phyloP scores from a whole-genome alignment of 2,113 vertebrate species.

The Lutjanus erythropterus region DNA sequence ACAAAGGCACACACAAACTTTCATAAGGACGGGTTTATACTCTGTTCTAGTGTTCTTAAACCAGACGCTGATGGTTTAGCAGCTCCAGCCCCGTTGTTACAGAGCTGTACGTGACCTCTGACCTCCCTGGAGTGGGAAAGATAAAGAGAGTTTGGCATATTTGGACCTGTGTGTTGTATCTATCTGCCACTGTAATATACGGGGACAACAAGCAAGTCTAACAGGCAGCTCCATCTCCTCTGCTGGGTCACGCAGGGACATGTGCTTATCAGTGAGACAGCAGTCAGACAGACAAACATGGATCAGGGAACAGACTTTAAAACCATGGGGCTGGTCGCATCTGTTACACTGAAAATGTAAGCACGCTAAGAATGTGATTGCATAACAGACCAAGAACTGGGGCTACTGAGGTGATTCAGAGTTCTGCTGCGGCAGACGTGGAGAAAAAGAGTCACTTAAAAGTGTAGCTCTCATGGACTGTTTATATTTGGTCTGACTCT shows the following conservation, averaged over 20 bases:
- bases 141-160: not conserved
- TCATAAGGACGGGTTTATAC: constrained; percentile 1
- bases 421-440: constrained; percentile 7
- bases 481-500: constrained; percentile 21
- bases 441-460: constrained; percentile 20
- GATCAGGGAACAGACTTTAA: constrained; percentile 55
- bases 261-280: constrained; percentile 63
- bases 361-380: constrained; percentile 65
- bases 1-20: not conserved
- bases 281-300: constrained; percentile 73
- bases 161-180: constrained; percentile 15
- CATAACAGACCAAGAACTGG: constrained; percentile 56
- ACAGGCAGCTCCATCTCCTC: constrained; percentile 41
- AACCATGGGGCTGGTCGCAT: constrained; percentile 62
- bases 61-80: not conserved
- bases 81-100: constrained; percentile 8
- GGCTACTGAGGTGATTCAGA: constrained; percentile 49
- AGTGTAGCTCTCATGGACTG: not conserved
- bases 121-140: not conserved
- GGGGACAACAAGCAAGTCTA: constrained; percentile 25
- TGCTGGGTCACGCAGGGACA: constrained; percentile 66
- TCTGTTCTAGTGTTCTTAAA: constrained; percentile 1
- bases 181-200: constrained; percentile 38
- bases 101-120: constrained; percentile 7
- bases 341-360: constrained; percentile 62